Conservation (phyloP, 2,113 vertebrate genomes). For the Misgurnus mizolepis region DNA sequence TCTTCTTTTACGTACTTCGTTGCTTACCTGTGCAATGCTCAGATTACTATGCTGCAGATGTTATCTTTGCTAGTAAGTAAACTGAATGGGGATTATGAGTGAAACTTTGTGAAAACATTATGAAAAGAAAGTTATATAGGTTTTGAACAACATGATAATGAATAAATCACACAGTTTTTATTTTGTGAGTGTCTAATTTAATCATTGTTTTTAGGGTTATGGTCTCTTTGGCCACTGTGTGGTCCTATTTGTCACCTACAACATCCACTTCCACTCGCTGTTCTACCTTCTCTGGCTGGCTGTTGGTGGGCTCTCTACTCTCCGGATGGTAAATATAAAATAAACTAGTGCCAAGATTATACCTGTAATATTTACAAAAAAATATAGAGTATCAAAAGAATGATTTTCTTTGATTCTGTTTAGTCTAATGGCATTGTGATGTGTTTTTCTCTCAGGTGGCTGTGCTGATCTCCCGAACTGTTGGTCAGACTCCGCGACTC, state of each 20-base stretch:
- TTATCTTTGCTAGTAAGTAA: slow-evolving; percentile 72
- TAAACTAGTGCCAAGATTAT: neutral
- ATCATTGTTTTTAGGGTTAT: slow-evolving; percentile 81
- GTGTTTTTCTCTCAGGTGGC: slow-evolving; percentile 76
- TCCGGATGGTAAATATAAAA: slow-evolving; percentile 86
- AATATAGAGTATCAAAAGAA: neutral
- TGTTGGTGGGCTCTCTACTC: slow-evolving; percentile 89
- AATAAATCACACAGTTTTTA: too few species aligned
- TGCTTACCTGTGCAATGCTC: slow-evolving; percentile 93
- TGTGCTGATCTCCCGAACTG: slow-evolving; percentile 89
- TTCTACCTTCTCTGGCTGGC: slow-evolving; percentile 94
- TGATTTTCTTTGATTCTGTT: neutral
- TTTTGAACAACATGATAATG: too few species aligned
- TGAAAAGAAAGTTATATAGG: too few species aligned
- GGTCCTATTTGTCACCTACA: slow-evolving; percentile 93
- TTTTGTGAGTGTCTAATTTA: neutral
- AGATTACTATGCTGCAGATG: slow-evolving; percentile 98
- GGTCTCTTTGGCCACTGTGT: slow-evolving; percentile 95
- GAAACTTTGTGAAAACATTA: too few species aligned
- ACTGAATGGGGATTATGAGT: neutral
- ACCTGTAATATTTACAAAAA: neutral
- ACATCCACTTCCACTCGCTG: slow-evolving; percentile 95
- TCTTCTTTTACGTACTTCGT: slow-evolving; percentile 96
- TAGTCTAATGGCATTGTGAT: neutral
- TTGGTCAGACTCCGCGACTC: slow-evolving; percentile 91